Evolutionary conservation across 2,797 vertebrate genomes (phyloP).

Genomic region (Steatocranus sp.): DNA sequence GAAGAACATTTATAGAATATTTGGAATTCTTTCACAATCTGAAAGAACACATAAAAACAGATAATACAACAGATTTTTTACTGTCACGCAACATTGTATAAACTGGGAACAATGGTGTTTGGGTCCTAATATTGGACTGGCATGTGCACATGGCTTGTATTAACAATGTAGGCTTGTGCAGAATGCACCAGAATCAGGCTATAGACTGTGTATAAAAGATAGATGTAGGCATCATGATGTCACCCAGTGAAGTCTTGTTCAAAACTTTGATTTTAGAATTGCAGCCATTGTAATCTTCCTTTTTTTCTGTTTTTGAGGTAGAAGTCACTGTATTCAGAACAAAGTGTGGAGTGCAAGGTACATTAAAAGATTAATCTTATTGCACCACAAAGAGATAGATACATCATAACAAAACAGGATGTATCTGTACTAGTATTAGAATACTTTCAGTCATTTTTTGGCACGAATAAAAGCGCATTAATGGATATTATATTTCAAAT

Average conservation of each 20-base stretch:
- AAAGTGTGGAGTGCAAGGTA: not conserved
- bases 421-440: not conserved
- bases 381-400: not conserved
- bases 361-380: not conserved
- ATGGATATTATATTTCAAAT: not conserved
- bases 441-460: not conserved
- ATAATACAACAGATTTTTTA: not conserved
- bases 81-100: not conserved
- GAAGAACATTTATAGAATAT: not conserved
- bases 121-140: not conserved
- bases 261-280: not conserved
- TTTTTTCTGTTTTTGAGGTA: rapidly evolving
- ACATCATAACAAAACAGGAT: not conserved
- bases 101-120: not conserved
- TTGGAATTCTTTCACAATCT: not conserved
- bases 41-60: not conserved
- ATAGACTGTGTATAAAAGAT: not conserved
- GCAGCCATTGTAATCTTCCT: rapidly evolving
- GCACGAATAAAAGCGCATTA: rapidly evolving
- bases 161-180: not conserved
- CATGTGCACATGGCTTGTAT: not conserved
- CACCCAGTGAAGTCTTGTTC: not conserved
- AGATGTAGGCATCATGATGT: not conserved
- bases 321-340: not conserved
- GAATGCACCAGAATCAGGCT: not conserved